These are phyloP conservation scores for Pseudochaenichthys georgianus DNA, from an alignment of 2,797 vertebrate species.

Conservation along the genomic window DNA sequence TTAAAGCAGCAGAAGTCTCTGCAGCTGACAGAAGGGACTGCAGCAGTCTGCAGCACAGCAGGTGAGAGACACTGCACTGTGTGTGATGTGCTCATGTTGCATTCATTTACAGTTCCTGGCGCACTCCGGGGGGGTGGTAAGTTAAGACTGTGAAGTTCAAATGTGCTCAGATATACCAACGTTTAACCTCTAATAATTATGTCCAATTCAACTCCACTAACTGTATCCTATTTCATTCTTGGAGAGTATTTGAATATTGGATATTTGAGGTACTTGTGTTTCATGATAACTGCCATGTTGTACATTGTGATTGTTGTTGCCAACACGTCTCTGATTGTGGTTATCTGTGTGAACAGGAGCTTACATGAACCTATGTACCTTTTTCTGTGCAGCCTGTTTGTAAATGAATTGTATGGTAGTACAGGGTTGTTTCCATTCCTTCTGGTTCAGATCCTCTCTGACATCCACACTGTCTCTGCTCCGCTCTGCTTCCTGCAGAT, in stretches of 20 bases:
- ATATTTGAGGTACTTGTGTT: slow-evolving; percentile 11
- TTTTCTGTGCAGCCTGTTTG: background rate
- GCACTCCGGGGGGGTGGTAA: background rate
- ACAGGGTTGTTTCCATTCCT: slow-evolving; percentile 52
- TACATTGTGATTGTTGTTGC: slow-evolving; percentile 8
- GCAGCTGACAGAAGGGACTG: background rate
- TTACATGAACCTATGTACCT: slow-evolving; percentile 55
- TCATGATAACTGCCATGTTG: background rate
- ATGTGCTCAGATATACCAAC: too few relatives aligned
- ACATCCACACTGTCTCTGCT: background rate
- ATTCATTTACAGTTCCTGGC: too few relatives aligned
- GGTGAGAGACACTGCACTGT: too few relatives aligned
- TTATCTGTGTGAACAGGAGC: background rate
- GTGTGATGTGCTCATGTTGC: background rate
- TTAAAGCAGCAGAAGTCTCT: background rate
- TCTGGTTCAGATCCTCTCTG: slow-evolving; percentile 6
- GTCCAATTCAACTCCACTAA: background rate
- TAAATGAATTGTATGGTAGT: slow-evolving; percentile 14
- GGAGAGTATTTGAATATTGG: slow-evolving; percentile 20
- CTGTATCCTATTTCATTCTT: slow-evolving; percentile 29
- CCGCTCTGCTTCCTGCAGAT: background rate
- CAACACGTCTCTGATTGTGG: slow-evolving; percentile 13
- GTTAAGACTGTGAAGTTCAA: background rate
- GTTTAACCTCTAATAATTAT: background rate
- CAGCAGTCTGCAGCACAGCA: too few relatives aligned